phyloP scores from a whole-genome alignment of 1,140 invertebrate genomes.

The Bombus impatiens region DNA sequence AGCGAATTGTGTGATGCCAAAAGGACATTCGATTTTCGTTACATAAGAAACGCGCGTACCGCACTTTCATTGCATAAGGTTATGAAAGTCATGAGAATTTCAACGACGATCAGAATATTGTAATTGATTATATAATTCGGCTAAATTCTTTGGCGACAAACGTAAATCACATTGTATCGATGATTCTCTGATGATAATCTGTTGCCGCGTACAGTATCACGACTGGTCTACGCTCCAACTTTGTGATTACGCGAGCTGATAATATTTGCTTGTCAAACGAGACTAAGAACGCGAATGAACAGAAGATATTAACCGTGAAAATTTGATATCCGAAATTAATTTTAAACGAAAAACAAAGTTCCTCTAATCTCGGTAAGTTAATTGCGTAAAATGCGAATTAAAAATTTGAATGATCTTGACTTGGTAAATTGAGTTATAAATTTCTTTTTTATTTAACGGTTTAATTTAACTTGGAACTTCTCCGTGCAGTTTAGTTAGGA shows the following conservation, averaged over 20 bases:
- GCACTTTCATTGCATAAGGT: constrained; percentile 43
- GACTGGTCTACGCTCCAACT: background rate
- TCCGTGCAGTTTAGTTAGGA: too few relatives aligned
- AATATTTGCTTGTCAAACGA: constrained; percentile 22
- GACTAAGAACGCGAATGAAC: background rate
- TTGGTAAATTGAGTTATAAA: too few relatives aligned
- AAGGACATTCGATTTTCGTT: constrained; percentile 27
- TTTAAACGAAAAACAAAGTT: background rate
- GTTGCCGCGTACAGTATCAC: background rate
- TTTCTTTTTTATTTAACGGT: too few relatives aligned
- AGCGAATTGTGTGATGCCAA: background rate
- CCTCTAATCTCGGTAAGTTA: too few relatives aligned
- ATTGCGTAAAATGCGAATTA: background rate
- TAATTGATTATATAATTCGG: constrained; percentile 56
- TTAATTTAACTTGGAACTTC: too few relatives aligned
- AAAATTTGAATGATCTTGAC: background rate
- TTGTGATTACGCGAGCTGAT: constrained; percentile 5
- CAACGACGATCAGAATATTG: constrained; percentile 36
- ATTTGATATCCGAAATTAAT: background rate
- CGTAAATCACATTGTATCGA: background rate
- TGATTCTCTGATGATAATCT: background rate
- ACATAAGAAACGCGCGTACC: constrained; percentile 22
- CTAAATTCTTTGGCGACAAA: background rate
- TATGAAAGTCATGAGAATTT: constrained; percentile 56
- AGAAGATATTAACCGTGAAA: background rate